phyloP scores from a whole-genome alignment of 2,888 invertebrate genomes.

The Scaptodrosophila latifasciaeformis region DNA sequence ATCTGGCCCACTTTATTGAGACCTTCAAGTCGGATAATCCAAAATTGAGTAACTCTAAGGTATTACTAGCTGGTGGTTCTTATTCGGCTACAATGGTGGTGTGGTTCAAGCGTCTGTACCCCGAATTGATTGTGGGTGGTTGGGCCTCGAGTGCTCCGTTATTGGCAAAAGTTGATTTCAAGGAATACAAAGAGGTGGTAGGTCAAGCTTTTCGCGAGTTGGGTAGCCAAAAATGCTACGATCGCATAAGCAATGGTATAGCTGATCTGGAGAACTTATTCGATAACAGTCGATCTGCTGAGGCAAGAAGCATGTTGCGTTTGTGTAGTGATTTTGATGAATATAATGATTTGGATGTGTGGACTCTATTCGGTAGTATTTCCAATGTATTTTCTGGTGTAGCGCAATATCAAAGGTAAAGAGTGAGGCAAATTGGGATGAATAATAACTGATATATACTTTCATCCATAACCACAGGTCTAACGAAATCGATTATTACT shows the following conservation, averaged over 20 bases:
- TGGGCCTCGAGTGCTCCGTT: conserved; percentile 82
- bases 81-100: conserved; percentile 82
- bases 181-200: conserved; percentile 73
- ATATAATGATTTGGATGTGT: conserved; percentile 65
- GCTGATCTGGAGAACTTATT: conserved; percentile 67
- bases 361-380: conserved; percentile 67
- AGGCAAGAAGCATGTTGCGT: conserved; percentile 66
- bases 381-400: conserved; percentile 65
- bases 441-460: neutral
- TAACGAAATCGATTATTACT: conserved; percentile 47
- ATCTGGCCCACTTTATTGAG: conserved; percentile 80
- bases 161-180: conserved; percentile 79
- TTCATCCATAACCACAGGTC: conserved; percentile 29
- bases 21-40: conserved; percentile 71
- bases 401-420: conserved; percentile 69
- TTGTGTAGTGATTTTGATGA: conserved; percentile 69
- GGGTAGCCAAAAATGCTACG: conserved; percentile 70
- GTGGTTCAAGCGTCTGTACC: conserved; percentile 81
- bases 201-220: conserved; percentile 61
- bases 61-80: conserved; percentile 79
- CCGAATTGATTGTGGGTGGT: conserved; percentile 78
- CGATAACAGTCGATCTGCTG: conserved; percentile 49
- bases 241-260: conserved; percentile 70
- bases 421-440: neutral
- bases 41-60: conserved; percentile 72